phyloP scores from a whole-genome alignment of 2,888 invertebrate species.

The Andrena dorsata region DNA sequence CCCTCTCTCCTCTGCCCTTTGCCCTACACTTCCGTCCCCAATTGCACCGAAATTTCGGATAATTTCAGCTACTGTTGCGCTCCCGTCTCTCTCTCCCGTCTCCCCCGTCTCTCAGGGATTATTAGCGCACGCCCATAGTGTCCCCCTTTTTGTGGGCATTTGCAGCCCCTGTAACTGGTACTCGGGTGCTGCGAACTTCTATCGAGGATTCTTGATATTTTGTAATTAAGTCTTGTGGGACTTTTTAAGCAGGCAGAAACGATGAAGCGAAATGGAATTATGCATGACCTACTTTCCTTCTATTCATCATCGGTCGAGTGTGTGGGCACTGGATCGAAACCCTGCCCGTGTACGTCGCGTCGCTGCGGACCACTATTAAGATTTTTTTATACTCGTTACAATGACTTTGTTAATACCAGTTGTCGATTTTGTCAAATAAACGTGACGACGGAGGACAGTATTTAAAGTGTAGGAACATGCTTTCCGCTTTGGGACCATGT shows the following conservation, averaged over 20 bases:
- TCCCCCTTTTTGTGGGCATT: background rate
- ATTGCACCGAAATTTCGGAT: conserved; percentile 69
- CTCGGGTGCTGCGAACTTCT: background rate
- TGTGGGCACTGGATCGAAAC: background rate
- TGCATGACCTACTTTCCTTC: background rate
- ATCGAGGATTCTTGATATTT: background rate
- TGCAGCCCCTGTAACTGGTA: conserved; percentile 5
- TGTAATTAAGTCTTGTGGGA: background rate
- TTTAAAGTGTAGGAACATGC: too few species aligned
- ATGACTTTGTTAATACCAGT: too few species aligned
- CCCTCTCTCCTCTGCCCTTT: background rate
- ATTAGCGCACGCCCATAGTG: conserved; percentile 39
- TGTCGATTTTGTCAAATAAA: too few species aligned
- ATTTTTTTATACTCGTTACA: too few species aligned
- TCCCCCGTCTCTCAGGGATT: conserved; percentile 28
- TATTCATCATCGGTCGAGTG: background rate
- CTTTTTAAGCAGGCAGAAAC: background rate
- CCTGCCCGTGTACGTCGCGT: too few species aligned
- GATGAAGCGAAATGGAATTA: background rate
- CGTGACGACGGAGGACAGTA: too few species aligned
- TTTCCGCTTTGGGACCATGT: too few species aligned
- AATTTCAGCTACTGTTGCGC: conserved; percentile 60
- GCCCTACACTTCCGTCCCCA: conserved; percentile 45
- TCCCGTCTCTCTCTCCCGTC: background rate
- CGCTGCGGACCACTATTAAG: too few species aligned